Base-by-base conservation (phyloP, 2,797 vertebrate genomes). In the Australoheros facetus region DNA sequence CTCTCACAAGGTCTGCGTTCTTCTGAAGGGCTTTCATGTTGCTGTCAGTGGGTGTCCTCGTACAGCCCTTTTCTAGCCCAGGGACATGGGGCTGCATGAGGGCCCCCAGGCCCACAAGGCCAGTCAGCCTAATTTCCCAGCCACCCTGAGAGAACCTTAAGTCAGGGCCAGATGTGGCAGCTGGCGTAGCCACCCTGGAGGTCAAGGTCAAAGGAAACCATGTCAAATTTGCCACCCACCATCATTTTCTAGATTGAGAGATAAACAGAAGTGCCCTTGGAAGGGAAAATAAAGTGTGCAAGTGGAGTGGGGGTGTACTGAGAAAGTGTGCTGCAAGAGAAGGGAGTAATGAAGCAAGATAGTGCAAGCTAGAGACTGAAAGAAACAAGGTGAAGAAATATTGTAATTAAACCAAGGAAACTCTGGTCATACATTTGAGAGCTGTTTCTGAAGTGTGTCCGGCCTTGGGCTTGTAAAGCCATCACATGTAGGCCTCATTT, bases 181-280 rank as follows among this genome's bases (percentile, higher is more conserved):
- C 91, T 93, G 92, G 88, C 74, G 89, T 92, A 86, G 88, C 85
- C 91, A 93, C 94, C 93, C 89, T 87, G 64, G 83, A 88, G 94
- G 95, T 95, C 95, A 96, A 95, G 95, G 95, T 95, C 95, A 95
- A 79, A 94, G 92, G 89, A 94, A 96, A 93, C 88, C 90, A 92
- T 90, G 91, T 94, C 94, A 94, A 89, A 94, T 94, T 84, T 94
- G 91, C 93, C 95, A 95, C 95, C 94, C 95, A 95, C 93, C 80
- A 82, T 92, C 90, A 92, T 87, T 84, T 79, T 87, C 87, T 77
- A 86, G 84, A 91, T 88, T 88, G 84, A 89, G 82, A 91, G 89
- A 92, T 86, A 89, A 83, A 92, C 85, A 88, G 73, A 83, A 87
- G 32, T 81, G 75, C 77, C 83, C 77, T 87, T 87, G 86, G 59